phyloP scores from a whole-genome alignment of 1,140 invertebrate genomes.

The Agrypnia vestita region DNA sequence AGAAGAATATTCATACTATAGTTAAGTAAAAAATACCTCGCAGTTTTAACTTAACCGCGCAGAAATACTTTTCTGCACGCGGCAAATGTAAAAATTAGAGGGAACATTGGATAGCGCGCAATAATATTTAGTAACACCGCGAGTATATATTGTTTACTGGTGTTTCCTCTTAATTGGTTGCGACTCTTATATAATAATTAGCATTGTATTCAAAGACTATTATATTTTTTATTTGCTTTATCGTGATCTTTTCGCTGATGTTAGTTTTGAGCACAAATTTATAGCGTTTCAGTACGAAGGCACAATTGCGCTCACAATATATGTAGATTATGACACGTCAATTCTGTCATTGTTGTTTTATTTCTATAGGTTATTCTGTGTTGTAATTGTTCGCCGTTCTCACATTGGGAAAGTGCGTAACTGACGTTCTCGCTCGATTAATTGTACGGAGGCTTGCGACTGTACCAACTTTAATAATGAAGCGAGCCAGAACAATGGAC shows the following conservation, averaged over 20 bases:
- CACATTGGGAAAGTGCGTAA: conserved; percentile 25
- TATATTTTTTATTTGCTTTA: neutral
- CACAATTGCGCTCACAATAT: conserved; percentile 23
- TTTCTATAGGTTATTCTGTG: conserved; percentile 10
- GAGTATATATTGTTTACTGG: too few relatives aligned
- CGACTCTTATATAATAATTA: too few relatives aligned
- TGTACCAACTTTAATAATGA: neutral
- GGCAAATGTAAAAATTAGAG: too few relatives aligned
- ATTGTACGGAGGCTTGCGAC: conserved; percentile 7
- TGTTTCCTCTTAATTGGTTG: too few relatives aligned
- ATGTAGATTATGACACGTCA: conserved; percentile 18
- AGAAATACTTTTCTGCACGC: too few relatives aligned
- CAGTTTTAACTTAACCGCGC: too few relatives aligned
- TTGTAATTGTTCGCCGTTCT: conserved; percentile 5
- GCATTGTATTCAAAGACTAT: neutral
- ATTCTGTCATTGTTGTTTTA: conserved; percentile 12
- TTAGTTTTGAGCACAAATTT: neutral
- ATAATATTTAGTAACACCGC: too few relatives aligned
- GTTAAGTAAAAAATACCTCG: too few relatives aligned
- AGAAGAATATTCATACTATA: too few relatives aligned
- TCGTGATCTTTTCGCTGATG: neutral
- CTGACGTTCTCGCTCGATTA: neutral
- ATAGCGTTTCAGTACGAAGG: neutral
- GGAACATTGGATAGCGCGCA: too few relatives aligned
- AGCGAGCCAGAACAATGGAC: conserved; percentile 3